Conservation (phyloP, 2,113 vertebrate genomes). For the Pollachius pollachius region DNA sequence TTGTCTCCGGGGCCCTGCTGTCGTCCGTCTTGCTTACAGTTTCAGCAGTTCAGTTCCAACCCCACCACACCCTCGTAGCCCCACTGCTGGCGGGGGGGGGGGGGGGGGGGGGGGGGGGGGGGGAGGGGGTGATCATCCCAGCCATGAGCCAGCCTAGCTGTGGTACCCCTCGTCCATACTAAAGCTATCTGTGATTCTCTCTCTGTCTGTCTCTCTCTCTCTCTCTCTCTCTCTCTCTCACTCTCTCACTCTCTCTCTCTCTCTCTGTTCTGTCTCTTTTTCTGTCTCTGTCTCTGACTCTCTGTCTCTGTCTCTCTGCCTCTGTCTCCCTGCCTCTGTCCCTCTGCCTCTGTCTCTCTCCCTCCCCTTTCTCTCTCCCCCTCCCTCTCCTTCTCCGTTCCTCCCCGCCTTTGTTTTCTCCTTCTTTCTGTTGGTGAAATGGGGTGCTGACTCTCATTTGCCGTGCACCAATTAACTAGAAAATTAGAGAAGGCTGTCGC, state of each 20-base stretch:
- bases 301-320: slow-evolving; percentile 14
- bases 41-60: no score
- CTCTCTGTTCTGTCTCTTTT: no score
- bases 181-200: not conserved
- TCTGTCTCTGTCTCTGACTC: slow-evolving; percentile 1
- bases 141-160: no score
- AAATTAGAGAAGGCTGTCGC: slow-evolving; percentile 20
- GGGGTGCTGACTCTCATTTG: slow-evolving; percentile 12
- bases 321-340: slow-evolving; percentile 10
- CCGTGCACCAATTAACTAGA: slow-evolving; percentile 36
- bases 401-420: slow-evolving; percentile 12
- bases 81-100: no score
- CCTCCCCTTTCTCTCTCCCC: not conserved
- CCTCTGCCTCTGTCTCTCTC: not conserved
- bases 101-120: no score
- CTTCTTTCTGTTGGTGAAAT: slow-evolving; percentile 7
- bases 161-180: no score
- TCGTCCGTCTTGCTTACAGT: no score
- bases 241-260: no score
- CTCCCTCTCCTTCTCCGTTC: not conserved
- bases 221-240: not conserved
- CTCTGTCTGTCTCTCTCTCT: not conserved
- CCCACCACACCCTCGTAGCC: no score
- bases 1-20: no score
- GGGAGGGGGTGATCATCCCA: no score